Conservation (phyloP, 2,888 invertebrate species). For the Callimorpha dominula region DNA sequence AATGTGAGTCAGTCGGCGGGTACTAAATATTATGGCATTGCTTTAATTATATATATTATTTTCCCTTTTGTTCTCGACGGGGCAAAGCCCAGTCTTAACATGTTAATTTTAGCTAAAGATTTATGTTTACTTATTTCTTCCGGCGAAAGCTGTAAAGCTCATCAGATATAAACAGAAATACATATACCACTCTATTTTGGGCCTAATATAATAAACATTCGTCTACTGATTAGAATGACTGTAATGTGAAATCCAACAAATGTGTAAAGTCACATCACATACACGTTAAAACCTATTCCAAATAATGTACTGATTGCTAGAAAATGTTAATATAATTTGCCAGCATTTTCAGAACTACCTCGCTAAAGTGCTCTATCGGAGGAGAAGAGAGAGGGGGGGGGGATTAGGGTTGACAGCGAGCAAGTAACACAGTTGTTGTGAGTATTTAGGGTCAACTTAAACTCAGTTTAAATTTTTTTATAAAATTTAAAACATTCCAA, state of each 20-base stretch:
- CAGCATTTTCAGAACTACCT: too few species aligned
- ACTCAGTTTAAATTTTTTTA: too few species aligned
- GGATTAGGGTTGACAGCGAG: too few species aligned
- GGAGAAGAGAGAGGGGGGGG: too few species aligned
- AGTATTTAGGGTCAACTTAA: too few species aligned
- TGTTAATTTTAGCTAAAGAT: slow-evolving; percentile 70
- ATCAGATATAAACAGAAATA: slow-evolving; percentile 58
- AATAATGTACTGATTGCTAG: too few species aligned
- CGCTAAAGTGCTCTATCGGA: too few species aligned
- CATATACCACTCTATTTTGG: slow-evolving; percentile 50
- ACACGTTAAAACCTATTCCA: neutral
- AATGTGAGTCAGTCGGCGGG: slow-evolving; percentile 48
- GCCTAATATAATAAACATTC: slow-evolving; percentile 43
- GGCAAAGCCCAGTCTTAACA: slow-evolving; percentile 51
- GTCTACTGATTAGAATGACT: slow-evolving; percentile 33
- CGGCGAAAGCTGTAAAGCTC: slow-evolving; percentile 71
- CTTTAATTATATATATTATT: slow-evolving; percentile 43
- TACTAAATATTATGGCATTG: slow-evolving; percentile 23
- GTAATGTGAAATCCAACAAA: neutral
- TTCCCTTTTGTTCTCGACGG: slow-evolving; percentile 53
- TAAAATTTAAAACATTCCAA: too few species aligned
- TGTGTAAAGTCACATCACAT: neutral
- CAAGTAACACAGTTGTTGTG: too few species aligned
- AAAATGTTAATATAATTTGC: too few species aligned
- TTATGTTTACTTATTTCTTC: slow-evolving; percentile 73